Evolutionary conservation across 2,113 vertebrate genomes (phyloP).

Genomic region (Passerina amoena): DNA sequence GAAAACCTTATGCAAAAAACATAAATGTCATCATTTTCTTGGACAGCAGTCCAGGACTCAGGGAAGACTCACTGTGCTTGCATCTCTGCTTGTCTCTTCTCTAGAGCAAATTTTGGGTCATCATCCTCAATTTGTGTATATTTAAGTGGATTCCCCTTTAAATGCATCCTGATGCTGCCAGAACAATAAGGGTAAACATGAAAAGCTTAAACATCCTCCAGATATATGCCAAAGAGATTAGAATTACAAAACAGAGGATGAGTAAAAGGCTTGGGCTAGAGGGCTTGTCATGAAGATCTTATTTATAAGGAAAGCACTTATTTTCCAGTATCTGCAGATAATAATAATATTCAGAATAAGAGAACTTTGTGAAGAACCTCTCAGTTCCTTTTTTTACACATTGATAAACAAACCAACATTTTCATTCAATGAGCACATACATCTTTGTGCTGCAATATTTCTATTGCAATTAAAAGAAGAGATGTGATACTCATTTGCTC

Average conservation of each 20-base stretch:
- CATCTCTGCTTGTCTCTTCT: neutral
- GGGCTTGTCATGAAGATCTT: neutral
- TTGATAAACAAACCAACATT: neutral
- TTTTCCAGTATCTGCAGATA: neutral
- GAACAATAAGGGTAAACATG: neutral
- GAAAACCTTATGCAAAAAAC: neutral
- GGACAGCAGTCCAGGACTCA: neutral
- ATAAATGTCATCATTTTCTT: neutral
- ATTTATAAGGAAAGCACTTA: neutral
- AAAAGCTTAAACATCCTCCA: neutral
- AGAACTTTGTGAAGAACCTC: neutral
- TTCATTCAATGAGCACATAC: neutral
- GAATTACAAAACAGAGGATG: neutral
- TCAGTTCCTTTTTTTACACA: neutral
- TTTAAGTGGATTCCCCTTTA: neutral
- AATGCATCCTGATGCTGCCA: neutral
- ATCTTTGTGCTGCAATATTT: neutral
- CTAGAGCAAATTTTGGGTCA: neutral
- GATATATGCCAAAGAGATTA: neutral
- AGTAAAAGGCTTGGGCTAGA: neutral
- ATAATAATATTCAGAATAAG: neutral
- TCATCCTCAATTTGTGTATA: neutral
- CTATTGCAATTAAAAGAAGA: neutral
- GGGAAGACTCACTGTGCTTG: neutral
- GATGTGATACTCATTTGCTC: neutral